Base-by-base conservation (phyloP, 2,888 invertebrate species). In the Caenorhabditis plicata region DNA sequence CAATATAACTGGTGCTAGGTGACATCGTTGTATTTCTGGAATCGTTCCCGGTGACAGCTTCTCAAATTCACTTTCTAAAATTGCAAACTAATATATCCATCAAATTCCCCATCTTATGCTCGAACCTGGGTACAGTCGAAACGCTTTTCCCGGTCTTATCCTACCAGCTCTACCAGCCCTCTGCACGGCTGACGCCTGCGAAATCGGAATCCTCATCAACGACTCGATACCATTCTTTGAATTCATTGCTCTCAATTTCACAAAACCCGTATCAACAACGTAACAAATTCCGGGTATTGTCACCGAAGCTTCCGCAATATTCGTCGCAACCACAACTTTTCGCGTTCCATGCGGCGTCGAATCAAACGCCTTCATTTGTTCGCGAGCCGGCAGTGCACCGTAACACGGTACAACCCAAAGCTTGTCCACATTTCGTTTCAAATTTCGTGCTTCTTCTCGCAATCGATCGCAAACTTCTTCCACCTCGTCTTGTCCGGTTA, bases 291-390 rank as follows among this genome's bases (percentile, higher is more conserved):
- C 93, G 3, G 90, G 88, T 76, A 96, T 92, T 0, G 96, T 96
- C 17, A 96, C 87, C 1, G 94, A 93, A 0, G 96, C 91, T 83
- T 98, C 96, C 0, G 96, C 95, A 46, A 98, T 90, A 80, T 96
- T 96, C 0, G 95, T 96, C 0, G 95, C 90, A 4, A 96, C 85
- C 0, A 98, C 87, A 20, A 95, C 88, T 83, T 95, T 96, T 25
- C 96, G 85, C 0, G 87, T 87, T 11, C 74, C 78, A 46, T 78
- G 77, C 2, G 81, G 74, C 13, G 79, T 74, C 19, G 77, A 78
- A 31, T 80, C 80, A 57, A 80, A 80, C 11, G 74, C 80, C 56
- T 75, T 74, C 72, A 81, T 68, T 72, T 73, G 64, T 33, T 55
- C 49, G 2, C 39, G 25, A 15, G 62, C 62, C 0, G 92, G 89